Evolutionary conservation across 37 sponge, comb jelly and placozoan species (phyloP).

Genomic region (Mnemiopsis leidyi): DNA sequence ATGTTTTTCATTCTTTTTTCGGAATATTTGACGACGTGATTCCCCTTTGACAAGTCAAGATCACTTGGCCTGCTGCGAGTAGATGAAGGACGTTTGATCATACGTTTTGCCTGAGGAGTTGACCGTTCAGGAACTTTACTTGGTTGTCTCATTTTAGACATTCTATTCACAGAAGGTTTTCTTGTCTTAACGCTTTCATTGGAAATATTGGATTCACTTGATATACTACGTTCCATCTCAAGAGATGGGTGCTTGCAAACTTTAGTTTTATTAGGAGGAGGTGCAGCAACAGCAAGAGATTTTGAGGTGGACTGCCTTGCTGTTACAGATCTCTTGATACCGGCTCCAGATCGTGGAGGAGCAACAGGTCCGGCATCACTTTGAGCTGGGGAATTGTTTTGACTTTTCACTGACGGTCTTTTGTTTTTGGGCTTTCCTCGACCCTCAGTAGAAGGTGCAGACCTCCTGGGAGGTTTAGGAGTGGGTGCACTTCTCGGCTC

Average conservation of each 20-base stretch:
- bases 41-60: neutral
- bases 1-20: neutral
- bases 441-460: neutral
- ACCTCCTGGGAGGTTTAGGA: neutral
- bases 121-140: neutral
- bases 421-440: neutral
- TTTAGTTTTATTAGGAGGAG: neutral
- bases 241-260: slow-evolving; percentile 21
- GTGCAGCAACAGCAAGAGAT: neutral
- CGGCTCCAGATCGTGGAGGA: slow-evolving; percentile 37
- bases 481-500: neutral
- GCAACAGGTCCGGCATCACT: neutral
- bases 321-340: slow-evolving; percentile 17
- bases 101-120: neutral
- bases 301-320: slow-evolving; percentile 5
- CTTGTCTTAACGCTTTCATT: neutral
- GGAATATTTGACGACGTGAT: neutral
- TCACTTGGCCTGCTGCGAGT: neutral
- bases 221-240: slow-evolving; percentile 30
- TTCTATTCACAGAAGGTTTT: neutral
- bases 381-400: neutral
- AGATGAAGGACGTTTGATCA: slow-evolving; percentile 1
- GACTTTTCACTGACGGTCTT: neutral
- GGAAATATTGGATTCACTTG: neutral
- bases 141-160: slow-evolving; percentile 26